Evolutionary conservation across 1,140 invertebrate species (phyloP), one percentile per base, ranked within the genome.

Genomic region (Asbolus verrucosus): DNA sequence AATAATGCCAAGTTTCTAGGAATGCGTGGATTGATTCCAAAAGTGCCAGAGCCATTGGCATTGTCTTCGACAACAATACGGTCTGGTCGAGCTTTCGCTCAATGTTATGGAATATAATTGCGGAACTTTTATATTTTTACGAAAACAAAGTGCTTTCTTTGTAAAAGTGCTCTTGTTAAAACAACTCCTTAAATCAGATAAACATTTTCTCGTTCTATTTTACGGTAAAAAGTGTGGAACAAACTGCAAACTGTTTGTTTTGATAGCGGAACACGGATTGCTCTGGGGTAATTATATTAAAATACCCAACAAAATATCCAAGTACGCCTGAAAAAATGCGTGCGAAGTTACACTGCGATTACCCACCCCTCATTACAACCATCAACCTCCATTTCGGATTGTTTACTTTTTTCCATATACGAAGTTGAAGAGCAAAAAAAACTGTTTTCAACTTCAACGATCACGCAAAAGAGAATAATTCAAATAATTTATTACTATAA

Each of bases 11-110:
- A 46, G 41, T 46, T 46, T 46, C 41, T 18, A 46, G 41, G 41
- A 46, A 46, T 46, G 15, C 41, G 41, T 46, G 41, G 41, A 46
- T 46, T 46, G 41, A 46, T 46, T 46, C 41, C 41, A 46, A 46
- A 46, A 46, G 15, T n/a, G n/a, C 9, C 18, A 46, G 15, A 46
- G 41, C 2, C 16, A 46, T 46, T 46, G 41, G 41, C 41, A 46
- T 46, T 46, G 41, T 46, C 41, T 46, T 46, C 41, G n/a, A 46
- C 41, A 46, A 46, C 41, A 46, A 46, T 46, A n/a, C 15, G 14
- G n/a, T n/a, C n/a, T 9, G 18, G 15, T 46, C 41, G 14, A 8
- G 41, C 15, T 16, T 19, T 19, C 19, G 11, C n/a, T 18, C 2
- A 18, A 21, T 1, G 8, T 27, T 27, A 27, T 1, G 0, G 4